These are phyloP conservation scores for Dreissena rostriformis DNA, from an alignment of 1,140 invertebrate species.

Conservation along the genomic window DNA sequence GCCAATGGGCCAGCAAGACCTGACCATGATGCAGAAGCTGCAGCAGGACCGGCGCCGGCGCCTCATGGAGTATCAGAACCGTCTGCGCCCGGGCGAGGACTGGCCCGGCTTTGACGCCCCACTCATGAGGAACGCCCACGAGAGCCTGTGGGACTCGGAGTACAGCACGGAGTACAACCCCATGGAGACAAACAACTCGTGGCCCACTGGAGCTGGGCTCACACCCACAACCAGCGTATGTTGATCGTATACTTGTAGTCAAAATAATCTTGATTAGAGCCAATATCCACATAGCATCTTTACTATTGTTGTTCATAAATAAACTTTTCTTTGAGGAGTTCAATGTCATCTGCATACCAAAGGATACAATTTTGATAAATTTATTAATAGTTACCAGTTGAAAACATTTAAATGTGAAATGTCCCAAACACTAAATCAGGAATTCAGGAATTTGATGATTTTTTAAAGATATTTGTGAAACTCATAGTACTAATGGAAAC, in stretches of 20 bases:
- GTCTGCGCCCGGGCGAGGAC: conserved; percentile 74
- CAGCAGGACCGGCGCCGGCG: conserved; percentile 73
- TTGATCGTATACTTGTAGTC: neutral
- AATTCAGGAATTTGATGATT: too few relatives aligned
- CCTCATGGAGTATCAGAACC: conserved; percentile 72
- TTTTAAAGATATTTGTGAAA: too few relatives aligned
- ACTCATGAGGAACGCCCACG: conserved; percentile 62
- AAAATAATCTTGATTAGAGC: too few relatives aligned
- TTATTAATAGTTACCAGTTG: too few relatives aligned
- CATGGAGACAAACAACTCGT: conserved; percentile 63
- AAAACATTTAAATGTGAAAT: too few relatives aligned
- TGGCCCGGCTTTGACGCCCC: conserved; percentile 79
- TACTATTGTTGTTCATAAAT: too few relatives aligned
- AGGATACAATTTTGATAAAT: too few relatives aligned
- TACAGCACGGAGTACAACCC: conserved; percentile 70
- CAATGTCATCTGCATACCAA: too few relatives aligned
- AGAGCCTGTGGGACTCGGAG: conserved; percentile 76
- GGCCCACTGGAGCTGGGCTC: conserved; percentile 64
- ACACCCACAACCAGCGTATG: conserved; percentile 52
- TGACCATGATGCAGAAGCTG: conserved; percentile 79
- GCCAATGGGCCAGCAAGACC: neutral
- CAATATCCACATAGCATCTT: too few relatives aligned
- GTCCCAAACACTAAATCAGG: too few relatives aligned
- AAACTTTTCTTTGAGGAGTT: too few relatives aligned
- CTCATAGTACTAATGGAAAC: too few relatives aligned